Conservation (phyloP, 2,888 invertebrate genomes). For the Himalopsyche kuldschensis region DNA sequence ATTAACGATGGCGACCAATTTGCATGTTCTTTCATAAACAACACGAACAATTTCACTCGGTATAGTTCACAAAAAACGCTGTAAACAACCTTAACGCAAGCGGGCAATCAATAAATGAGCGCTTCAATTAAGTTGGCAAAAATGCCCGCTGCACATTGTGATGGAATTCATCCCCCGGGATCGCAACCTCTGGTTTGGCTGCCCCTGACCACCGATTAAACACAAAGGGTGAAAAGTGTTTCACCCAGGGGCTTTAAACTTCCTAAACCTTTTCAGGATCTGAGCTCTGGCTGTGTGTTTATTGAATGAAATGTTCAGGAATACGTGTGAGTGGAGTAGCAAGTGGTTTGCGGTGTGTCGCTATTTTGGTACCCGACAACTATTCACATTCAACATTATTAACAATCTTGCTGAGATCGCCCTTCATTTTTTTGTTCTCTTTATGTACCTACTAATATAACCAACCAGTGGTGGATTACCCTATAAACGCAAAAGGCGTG, state of each 20-base stretch:
- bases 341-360: neutral
- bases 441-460: no score
- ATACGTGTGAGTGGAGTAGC: neutral
- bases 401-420: neutral
- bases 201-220: neutral
- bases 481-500: no score
- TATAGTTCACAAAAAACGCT: neutral
- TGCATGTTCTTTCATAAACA: neutral
- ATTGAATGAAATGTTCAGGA: neutral
- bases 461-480: no score
- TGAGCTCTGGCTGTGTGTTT: neutral
- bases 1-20: neutral
- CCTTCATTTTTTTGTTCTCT: no score
- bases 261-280: neutral
- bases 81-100: neutral
- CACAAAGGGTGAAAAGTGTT: conserved; percentile 6
- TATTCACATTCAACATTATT: neutral
- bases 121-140: conserved; percentile 21
- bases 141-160: conserved; percentile 15
- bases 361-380: neutral
- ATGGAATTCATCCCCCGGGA: conserved; percentile 16
- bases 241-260: conserved; percentile 1
- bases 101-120: conserved; percentile 27
- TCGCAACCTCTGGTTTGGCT: neutral
- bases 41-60: neutral